phyloP scores from a whole-genome alignment of 2,113 vertebrate species.

The Ochotona princeps region DNA sequence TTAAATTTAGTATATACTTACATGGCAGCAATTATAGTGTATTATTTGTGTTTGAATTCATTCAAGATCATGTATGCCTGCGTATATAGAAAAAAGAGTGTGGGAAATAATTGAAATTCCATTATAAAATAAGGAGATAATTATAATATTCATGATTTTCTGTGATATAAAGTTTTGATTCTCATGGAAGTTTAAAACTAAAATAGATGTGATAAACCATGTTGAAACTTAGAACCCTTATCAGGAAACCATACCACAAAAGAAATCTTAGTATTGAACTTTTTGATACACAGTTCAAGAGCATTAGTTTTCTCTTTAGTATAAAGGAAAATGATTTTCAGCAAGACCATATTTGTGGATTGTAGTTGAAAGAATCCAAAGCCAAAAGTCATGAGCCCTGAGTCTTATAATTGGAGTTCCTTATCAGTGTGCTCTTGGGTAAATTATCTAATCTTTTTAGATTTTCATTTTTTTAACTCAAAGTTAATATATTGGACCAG shows the following conservation, averaged over 20 bases:
- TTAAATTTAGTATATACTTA: constrained; percentile 16
- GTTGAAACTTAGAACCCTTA: constrained; percentile 67
- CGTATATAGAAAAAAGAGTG: background rate
- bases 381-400: background rate
- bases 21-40: background rate
- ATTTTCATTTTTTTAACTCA: background rate
- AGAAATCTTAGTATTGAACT: constrained; percentile 50
- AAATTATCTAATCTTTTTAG: background rate
- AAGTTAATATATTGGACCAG: background rate
- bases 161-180: constrained; percentile 30
- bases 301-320: constrained; percentile 19
- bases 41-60: background rate
- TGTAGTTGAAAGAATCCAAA: background rate
- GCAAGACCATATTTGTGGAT: background rate
- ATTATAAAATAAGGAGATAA: background rate
- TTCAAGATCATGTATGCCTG: background rate
- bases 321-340: background rate
- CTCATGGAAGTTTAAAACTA: constrained; percentile 30
- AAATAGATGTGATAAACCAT: constrained; percentile 48
- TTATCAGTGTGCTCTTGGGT: background rate
- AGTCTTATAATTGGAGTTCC: background rate
- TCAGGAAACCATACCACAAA: constrained; percentile 41
- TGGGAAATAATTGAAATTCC: background rate
- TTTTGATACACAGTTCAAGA: constrained; percentile 30
- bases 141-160: background rate